Base-by-base conservation (phyloP, 1,140 invertebrate species). In the Procambarus clarkii region DNA sequence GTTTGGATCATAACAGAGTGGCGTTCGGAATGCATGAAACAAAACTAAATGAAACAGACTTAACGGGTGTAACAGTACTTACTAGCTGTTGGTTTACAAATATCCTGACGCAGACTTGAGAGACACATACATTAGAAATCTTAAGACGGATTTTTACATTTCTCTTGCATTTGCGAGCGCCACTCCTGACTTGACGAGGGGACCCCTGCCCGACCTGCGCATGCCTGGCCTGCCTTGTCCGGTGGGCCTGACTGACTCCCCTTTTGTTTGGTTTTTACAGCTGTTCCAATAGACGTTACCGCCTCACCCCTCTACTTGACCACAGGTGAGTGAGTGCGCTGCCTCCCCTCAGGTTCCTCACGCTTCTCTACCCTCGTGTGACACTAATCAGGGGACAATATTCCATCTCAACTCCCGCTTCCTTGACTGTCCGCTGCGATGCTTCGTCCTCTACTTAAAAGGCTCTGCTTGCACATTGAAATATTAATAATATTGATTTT, bases 281-380 rank as follows among this genome's bases (percentile, higher is more conserved):
- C 89, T 13, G 89, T 79, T 86, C 82, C 82, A 54, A 64, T 91
- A 91, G 89, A 91, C 89, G 89, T 86, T 78, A 79, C 83, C 45
- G 69, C 79, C 64, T 34, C 79, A 50, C 69, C 34, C 50, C 80
- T 64, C 80, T 48, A 84, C 58, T 77, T 83, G 48, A 77, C 82
- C 44, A 77, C 80, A 90, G 88, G 88, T 90, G 81, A 84, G 88
- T 90, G 54, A 71, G 74, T 45, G 50, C 50, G 50, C 50, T 45
- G 58, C 18, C 48, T 54, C 46, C 34, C 46, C 77, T 78, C 8
- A 9, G 2, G 15, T 34, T 78, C 44, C 34, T 34, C 34, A 34
- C 34, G 34, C 34, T 34, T 34, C 34, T 34, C 34, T 34, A 34
- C 34, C 34, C 34, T 0, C 34, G 34, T 34, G 34, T 1, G 34